These are phyloP conservation scores for Mactromeris polynyma DNA, from an alignment of 2,888 invertebrate genomes.

Conservation along the genomic window DNA sequence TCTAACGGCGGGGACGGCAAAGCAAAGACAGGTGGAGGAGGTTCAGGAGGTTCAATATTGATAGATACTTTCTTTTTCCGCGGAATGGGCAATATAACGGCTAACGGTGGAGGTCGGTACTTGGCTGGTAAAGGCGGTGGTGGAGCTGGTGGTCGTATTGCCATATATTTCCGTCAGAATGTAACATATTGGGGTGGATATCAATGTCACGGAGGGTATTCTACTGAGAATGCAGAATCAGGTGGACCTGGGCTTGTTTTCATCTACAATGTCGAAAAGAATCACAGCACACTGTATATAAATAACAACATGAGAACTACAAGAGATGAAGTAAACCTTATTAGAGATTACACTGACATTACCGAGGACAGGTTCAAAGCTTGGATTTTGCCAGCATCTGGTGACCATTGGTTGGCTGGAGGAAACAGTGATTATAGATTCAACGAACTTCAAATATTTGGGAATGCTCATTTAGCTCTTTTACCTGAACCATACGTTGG, in stretches of 20 bases:
- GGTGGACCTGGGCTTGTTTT: constrained; percentile 81
- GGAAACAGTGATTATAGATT: constrained; percentile 72
- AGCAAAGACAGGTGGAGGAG: constrained; percentile 73
- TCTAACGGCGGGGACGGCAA: constrained; percentile 73
- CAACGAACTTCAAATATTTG: constrained; percentile 80
- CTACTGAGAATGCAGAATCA: constrained; percentile 66
- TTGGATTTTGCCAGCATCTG: constrained; percentile 78
- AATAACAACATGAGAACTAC: constrained; percentile 73
- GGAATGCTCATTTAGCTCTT: constrained; percentile 81
- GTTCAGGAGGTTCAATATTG: constrained; percentile 78
- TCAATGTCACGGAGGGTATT: constrained; percentile 76
- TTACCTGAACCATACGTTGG: constrained; percentile 70
- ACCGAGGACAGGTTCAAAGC: constrained; percentile 79
- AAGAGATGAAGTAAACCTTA: constrained; percentile 54
- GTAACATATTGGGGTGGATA: constrained; percentile 77
- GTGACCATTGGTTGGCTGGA: constrained; percentile 72
- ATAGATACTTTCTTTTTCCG: constrained; percentile 71
- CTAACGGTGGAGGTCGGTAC: constrained; percentile 76
- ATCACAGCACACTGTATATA: constrained; percentile 77
- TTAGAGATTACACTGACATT: constrained; percentile 72
- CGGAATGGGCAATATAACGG: constrained; percentile 77
- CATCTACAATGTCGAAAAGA: constrained; percentile 73
- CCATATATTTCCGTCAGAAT: constrained; percentile 76
- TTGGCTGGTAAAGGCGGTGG: constrained; percentile 71
- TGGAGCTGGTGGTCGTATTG: constrained; percentile 79